Percentiles rank a stretch among this genome's conserved stretches.
These are phyloP conservation scores for Hippopotamus amphibius DNA, from an alignment of 2,113 vertebrate genomes.

Conservation along the genomic window DNA sequence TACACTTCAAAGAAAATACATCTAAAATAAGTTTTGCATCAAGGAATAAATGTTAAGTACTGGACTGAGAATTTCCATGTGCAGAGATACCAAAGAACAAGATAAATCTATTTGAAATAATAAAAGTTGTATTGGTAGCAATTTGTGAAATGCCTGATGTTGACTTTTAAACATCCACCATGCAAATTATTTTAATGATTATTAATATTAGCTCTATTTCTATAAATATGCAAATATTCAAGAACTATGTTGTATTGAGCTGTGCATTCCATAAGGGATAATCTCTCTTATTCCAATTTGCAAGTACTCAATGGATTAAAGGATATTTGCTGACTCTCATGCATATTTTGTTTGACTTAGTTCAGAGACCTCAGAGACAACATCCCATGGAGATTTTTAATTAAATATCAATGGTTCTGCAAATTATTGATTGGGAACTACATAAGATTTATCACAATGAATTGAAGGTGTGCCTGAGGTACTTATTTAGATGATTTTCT, in stretches of 20 bases:
- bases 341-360: constrained; percentile 34
- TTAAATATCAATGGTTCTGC: constrained; percentile 61
- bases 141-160: not conserved
- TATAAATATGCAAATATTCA: not conserved
- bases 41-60: constrained; percentile 7
- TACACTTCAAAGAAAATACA: constrained; percentile 4
- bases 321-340: not conserved
- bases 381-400: constrained; percentile 11
- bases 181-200: not conserved
- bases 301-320: not conserved
- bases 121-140: not conserved
- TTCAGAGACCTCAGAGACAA: constrained; percentile 47
- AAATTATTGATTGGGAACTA: constrained; percentile 46
- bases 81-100: not conserved
- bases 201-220: not conserved
- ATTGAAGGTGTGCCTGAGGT: not conserved
- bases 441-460: not conserved
- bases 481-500: not conserved
- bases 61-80: not conserved
- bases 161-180: not conserved
- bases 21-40: not conserved
- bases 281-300: not conserved
- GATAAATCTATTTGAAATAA: not conserved
- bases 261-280: not conserved
- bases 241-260: not conserved